Conservation (phyloP, 2,797 vertebrate genomes). For the Ptychadena robeensis region DNA sequence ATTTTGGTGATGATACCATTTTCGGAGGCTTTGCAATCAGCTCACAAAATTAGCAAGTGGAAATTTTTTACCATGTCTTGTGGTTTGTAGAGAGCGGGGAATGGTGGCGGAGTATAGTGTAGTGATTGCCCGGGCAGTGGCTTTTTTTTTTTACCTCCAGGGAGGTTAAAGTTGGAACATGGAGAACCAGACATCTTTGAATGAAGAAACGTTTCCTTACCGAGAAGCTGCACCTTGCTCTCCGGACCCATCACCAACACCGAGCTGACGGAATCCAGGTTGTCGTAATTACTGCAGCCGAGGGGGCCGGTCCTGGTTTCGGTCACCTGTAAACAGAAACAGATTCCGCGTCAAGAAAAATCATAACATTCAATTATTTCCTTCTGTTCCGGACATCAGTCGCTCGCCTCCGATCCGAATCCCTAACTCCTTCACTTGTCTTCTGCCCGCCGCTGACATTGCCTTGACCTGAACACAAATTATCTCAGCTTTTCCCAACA, state of each 20-base stretch:
- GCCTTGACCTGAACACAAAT: slow-evolving; percentile 52
- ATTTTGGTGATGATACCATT: no score
- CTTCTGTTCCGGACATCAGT: neutral
- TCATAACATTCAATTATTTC: neutral
- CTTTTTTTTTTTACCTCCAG: no score
- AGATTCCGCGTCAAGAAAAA: slow-evolving; percentile 27
- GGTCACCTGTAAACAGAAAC: slow-evolving; percentile 81
- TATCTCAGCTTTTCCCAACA: slow-evolving; percentile 33
- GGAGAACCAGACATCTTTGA: neutral
- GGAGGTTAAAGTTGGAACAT: neutral
- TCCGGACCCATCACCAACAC: slow-evolving; percentile 97
- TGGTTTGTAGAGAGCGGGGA: no score
- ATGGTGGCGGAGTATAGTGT: no score
- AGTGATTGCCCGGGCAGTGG: no score
- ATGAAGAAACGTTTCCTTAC: slow-evolving; percentile 72
- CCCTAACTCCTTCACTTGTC: slow-evolving; percentile 38
- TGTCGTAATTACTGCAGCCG: slow-evolving; percentile 99
- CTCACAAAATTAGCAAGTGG: no score
- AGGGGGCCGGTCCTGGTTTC: slow-evolving; percentile 96
- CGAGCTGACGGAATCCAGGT: slow-evolving; percentile 96
- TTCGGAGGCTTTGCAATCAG: no score
- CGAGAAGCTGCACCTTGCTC: slow-evolving; percentile 96
- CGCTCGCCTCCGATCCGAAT: slow-evolving; percentile 5
- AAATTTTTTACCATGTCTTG: no score
- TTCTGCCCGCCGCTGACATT: slow-evolving; percentile 47